A percentile compares a stretch with the other conserved stretches of the same genome.
Conservation (phyloP, 2,113 vertebrate species). For the Pangasianodon hypophthalmus region DNA sequence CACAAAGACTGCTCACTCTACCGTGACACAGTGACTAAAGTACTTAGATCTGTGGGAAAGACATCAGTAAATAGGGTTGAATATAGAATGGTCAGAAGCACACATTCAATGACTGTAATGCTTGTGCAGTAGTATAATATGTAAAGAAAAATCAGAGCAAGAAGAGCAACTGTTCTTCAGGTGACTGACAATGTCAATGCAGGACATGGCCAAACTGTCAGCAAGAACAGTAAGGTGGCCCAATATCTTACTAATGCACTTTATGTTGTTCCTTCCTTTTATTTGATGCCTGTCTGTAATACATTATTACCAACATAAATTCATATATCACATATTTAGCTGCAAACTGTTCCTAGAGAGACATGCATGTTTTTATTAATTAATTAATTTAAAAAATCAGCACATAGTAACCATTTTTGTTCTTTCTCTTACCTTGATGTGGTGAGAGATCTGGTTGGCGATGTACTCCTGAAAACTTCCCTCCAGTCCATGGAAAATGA, state of each 20-base stretch:
- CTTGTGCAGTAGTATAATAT: neutral
- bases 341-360: neutral
- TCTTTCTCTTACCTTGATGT: slow-evolving; percentile 79
- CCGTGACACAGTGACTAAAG: neutral
- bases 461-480: slow-evolving; percentile 91
- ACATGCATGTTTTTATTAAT: neutral
- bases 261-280: neutral
- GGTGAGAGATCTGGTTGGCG: slow-evolving; percentile 81
- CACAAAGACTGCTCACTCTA: neutral
- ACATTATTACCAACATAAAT: neutral
- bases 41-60: neutral
- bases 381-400: neutral
- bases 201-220: neutral
- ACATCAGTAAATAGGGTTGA: neutral
- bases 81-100: neutral
- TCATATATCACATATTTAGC: neutral
- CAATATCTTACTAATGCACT: neutral
- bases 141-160: neutral
- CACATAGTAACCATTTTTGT: no score
- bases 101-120: neutral
- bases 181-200: neutral
- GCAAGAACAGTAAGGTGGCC: neutral
- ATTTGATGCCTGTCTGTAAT: neutral
- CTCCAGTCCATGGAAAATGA: slow-evolving; percentile 93
- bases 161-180: neutral